Evolutionary conservation across 2,113 vertebrate species (phyloP).

Genomic region (Naja naja): DNA sequence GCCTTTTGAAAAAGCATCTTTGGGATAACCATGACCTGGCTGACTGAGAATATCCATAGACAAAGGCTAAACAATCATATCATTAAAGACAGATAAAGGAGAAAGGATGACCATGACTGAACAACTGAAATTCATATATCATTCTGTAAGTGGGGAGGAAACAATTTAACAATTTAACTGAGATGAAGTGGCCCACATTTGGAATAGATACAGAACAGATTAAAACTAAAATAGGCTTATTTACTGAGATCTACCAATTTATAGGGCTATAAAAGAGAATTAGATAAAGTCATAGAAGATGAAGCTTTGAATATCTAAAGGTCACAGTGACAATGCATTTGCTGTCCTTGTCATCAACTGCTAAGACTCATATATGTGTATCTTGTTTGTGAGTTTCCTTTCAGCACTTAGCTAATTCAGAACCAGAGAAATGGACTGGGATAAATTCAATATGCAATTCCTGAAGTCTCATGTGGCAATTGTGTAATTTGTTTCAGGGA

Average conservation of each 20-base stretch:
- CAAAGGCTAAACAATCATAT: background rate
- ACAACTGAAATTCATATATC: background rate
- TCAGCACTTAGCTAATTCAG: background rate
- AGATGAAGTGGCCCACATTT: background rate
- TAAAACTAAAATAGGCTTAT: background rate
- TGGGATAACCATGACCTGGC: background rate
- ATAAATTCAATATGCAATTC: background rate
- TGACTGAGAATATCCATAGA: background rate
- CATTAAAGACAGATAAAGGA: background rate
- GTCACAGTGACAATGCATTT: background rate
- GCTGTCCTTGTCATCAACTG: background rate
- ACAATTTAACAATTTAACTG: background rate
- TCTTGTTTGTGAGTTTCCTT: background rate
- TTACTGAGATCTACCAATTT: background rate
- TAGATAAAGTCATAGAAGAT: background rate
- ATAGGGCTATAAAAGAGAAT: background rate
- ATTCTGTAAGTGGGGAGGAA: background rate
- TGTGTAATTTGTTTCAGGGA: background rate
- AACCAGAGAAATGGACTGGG: background rate
- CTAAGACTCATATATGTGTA: background rate
- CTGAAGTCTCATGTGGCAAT: background rate
- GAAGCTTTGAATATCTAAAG: background rate
- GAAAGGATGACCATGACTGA: background rate
- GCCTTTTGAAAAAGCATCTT: background rate
- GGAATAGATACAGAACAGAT: background rate